phyloP scores from a whole-genome alignment of 2,888 invertebrate genomes.

The Andrena flavipes region DNA sequence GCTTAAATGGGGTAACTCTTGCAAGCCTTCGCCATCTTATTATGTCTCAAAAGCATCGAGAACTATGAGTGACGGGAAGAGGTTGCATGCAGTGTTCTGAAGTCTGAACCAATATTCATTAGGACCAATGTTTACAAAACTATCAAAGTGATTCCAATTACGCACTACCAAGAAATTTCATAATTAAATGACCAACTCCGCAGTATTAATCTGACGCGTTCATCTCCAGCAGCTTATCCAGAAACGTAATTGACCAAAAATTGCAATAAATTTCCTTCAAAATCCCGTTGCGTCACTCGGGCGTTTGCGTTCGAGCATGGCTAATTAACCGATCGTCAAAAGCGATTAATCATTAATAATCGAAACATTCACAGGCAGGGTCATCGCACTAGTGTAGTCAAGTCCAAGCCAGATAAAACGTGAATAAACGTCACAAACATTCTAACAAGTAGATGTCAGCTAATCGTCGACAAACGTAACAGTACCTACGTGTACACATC shows the following conservation, averaged over 20 bases:
- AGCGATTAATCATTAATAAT: conserved; percentile 53
- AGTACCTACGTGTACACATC: conserved; percentile 32
- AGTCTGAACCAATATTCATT: background rate
- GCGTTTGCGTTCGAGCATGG: conserved; percentile 46
- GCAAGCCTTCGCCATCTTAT: background rate
- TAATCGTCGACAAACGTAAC: conserved; percentile 18
- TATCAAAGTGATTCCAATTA: background rate
- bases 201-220: background rate
- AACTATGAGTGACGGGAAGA: background rate
- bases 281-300: conserved; percentile 30
- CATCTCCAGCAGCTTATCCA: background rate
- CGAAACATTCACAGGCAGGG: conserved; percentile 77
- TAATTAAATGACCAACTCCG: background rate
- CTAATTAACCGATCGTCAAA: conserved; percentile 28
- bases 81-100: background rate
- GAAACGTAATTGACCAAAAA: background rate
- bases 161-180: background rate
- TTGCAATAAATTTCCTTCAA: background rate
- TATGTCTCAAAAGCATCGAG: background rate
- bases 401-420: conserved; percentile 69
- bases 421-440: conserved; percentile 40
- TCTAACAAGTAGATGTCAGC: conserved; percentile 33
- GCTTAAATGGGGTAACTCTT: background rate
- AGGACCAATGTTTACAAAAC: background rate
- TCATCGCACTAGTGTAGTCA: conserved; percentile 73